Base-by-base conservation (phyloP, 2,888 invertebrate genomes). In the Antheraea yamamai region DNA sequence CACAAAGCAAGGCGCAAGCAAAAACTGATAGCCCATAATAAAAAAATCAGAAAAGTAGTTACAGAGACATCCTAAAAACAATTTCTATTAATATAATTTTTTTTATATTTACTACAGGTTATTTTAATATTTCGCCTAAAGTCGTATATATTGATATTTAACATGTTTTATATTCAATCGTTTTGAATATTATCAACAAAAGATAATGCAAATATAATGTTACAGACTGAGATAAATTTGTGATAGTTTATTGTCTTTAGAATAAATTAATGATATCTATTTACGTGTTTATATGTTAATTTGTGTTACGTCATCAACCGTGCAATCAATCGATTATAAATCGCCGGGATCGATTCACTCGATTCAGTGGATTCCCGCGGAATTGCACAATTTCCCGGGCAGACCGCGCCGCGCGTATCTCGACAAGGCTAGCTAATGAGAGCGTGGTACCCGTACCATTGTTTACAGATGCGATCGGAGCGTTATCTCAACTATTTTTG, bases 361-460 rank as follows among this genome's bases (percentile, higher is more conserved):
- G 88, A 91, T 91, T 85, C 88, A 80, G 83, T 84, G 87, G 88
- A 91, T 90, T 91, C 90, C 86, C 86, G 86, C 84, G 87, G 89
- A 91, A 91, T 92, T 91, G 90, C 90, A 88, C 91, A 91, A 90
- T 91, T 89, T 89, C 89, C 88, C 90, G 82, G 78, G 77, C 80
- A 78, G 81, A 77, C 77, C 64, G 64, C 64, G 64, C 77, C 74
- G 77, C 77, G 74, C 81, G 83, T 87, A 87, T 87, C 85, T 88
- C 88, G 89, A 89, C 91, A 88, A 87, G 89, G 88, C 90, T 87
- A 87, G 92, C 92, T 94, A 94, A 94, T 94, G 94, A 94, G 94
- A 91, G 92, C 92, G 91, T 89, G 92, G 90, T 88, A 87, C 87
- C 85, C 84, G 84, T 84, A 86, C 93, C 92, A 94, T 95, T 95